phyloP scores from a whole-genome alignment of 2,888 invertebrate species.

The Drosophila pseudotakahashii region DNA sequence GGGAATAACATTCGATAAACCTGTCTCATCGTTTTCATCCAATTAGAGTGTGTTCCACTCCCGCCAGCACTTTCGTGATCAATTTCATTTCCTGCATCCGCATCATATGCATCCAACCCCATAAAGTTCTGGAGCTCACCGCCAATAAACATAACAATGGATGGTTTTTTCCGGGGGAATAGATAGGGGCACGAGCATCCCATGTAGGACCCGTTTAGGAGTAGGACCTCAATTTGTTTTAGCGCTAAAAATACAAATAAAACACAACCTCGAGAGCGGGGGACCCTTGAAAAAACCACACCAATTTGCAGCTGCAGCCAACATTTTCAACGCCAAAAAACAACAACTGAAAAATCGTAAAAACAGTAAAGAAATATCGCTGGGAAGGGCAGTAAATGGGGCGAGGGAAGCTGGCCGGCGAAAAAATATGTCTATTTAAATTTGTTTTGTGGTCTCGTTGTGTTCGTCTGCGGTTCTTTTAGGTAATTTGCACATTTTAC shows the following conservation, averaged over 20 bases:
- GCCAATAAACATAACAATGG: conserved; percentile 52
- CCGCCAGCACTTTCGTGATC: conserved; percentile 26
- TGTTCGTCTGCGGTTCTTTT: conserved; percentile 81
- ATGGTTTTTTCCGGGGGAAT: conserved; percentile 9
- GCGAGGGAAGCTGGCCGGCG: conserved; percentile 48
- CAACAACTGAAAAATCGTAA: conserved; percentile 63
- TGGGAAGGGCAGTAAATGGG: conserved; percentile 22
- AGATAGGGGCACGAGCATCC: conserved; percentile 4
- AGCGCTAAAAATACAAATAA: conserved; percentile 79
- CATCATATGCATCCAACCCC: conserved; percentile 30
- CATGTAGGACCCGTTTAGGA: conserved; percentile 37
- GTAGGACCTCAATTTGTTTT: conserved; percentile 75
- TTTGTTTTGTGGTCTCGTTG: conserved; percentile 80
- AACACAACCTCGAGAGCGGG: conserved; percentile 36
- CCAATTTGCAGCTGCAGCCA: conserved; percentile 68
- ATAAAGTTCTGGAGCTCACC: conserved; percentile 40
- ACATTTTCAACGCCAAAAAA: conserved; percentile 70
- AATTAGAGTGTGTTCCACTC: conserved; percentile 28
- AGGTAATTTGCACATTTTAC: conserved; percentile 81
- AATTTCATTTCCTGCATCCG: conserved; percentile 27
- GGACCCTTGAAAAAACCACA: conserved; percentile 54
- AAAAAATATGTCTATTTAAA: conserved; percentile 80
- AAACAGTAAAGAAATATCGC: conserved; percentile 50
- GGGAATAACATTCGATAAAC: neutral
- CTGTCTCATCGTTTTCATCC: conserved; percentile 14